Conservation (phyloP, 2,113 vertebrate genomes). For the Rhodinocichla rosea region DNA sequence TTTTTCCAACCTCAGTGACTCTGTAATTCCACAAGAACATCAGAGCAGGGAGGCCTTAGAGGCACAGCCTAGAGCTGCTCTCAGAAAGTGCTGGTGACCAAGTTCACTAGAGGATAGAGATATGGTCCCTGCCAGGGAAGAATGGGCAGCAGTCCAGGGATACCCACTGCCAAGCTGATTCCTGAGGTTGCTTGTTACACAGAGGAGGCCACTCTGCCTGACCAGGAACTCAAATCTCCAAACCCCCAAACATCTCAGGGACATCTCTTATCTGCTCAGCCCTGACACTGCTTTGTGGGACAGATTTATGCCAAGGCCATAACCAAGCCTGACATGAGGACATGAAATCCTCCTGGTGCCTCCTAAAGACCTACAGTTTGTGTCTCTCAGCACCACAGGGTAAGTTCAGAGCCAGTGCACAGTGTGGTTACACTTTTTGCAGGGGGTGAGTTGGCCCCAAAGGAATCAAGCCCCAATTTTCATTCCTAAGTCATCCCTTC, state of each 20-base stretch:
- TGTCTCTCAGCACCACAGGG: neutral
- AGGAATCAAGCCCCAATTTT: neutral
- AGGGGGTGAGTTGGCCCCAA: neutral
- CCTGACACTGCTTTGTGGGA: neutral
- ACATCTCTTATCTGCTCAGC: neutral
- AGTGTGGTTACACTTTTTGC: too few species aligned
- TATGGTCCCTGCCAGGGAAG: too few species aligned
- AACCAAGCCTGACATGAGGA: accelerated
- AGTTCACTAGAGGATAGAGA: neutral
- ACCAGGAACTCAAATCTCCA: neutral
- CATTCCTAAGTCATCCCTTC: neutral
- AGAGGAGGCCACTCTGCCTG: neutral
- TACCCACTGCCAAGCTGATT: neutral
- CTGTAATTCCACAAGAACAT: neutral
- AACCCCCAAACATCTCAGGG: accelerated
- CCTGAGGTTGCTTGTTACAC: accelerated
- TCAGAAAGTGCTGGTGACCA: neutral
- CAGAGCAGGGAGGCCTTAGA: neutral
- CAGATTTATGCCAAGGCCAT: neutral
- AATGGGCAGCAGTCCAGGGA: neutral
- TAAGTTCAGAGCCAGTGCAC: neutral
- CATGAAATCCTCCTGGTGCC: neutral
- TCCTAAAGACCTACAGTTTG: accelerated
- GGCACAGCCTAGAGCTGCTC: neutral
- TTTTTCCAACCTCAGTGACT: neutral